Evolutionary conservation across 53 echinoderm and acorn worm species (phyloP).

Genomic region (Henricia sp.): DNA sequence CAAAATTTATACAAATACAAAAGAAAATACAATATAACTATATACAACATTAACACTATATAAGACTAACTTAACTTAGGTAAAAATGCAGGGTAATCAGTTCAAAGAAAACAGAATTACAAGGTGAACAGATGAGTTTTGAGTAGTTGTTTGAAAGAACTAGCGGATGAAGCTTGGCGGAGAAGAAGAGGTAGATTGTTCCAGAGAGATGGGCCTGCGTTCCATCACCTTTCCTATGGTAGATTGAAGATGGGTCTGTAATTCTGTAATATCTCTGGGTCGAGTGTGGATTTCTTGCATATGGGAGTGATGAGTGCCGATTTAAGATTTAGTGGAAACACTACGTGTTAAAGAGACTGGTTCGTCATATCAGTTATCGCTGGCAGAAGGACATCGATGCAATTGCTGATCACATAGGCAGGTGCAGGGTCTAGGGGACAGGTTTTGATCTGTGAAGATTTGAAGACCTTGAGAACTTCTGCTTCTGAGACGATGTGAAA

Average conservation of each 20-base stretch:
- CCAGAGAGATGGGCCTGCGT: no score
- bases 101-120: no score
- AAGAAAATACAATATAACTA: no score
- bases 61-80: no score
- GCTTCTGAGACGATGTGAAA: slow-evolving; percentile 6
- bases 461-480: slow-evolving; percentile 25
- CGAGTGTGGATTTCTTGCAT: background rate
- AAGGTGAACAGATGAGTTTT: no score
- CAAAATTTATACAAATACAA: no score
- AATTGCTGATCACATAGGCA: background rate
- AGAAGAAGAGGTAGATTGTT: no score
- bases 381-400: background rate
- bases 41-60: no score
- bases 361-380: slow-evolving; percentile 11
- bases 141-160: no score
- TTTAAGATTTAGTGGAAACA: background rate
- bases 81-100: no score
- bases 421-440: slow-evolving; percentile 18
- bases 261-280: background rate
- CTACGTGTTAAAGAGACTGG: background rate
- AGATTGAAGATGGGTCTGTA: background rate
- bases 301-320: slow-evolving; percentile 10
- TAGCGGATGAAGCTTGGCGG: no score
- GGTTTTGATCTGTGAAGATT: slow-evolving; percentile 13
- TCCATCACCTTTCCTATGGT: background rate